Evolutionary conservation across 2,888 invertebrate species (phyloP), one percentile per base, ranked within the genome.

Genomic region (Drosophila heteroneura): DNA sequence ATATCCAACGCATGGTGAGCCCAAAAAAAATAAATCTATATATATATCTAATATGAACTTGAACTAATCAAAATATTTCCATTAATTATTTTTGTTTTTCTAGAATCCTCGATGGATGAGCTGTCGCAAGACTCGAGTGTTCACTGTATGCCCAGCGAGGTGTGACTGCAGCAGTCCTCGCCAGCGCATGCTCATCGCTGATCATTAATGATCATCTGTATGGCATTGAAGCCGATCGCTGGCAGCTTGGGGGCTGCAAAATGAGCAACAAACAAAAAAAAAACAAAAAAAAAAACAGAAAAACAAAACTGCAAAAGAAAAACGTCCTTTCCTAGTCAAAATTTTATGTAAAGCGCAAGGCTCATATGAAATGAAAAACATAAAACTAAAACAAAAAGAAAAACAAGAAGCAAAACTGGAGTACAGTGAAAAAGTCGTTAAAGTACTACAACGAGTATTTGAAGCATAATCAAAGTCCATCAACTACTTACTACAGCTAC

Each of bases 81-180:
- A n/a, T 47, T 22, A 12, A 5, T 41, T 16, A n/a, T 49, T 9
- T 47, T 0, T 30, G 9, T 30, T 9, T 93, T 95, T 94, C 93
- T 95, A 95, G 97, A 97, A 93, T 96, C 97, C 76, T 96, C 97
- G 62, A 95, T 97, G 95, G 97, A 97, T 94, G 97, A 97, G 92
- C 94, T 97, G 51, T 97, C 97, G 3, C 97, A 97, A 93, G 97
- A 97, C 91, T 97, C 97, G n/a, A 96, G 96, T 81, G 96, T 97
- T 92, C 96, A 97, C 92, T 96, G 96, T 93, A 96, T 97, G 96
- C 96, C 96, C 94, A 96, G 96, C 90, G 97, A 97, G 94, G 96
- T 96, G 91, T 96, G 92, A 92, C 92, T 91, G 85, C 85, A 91
- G 74, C 82, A 89, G 70, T 84, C 84, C 69, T 70, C 85, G 75